A percentile compares a stretch with the other conserved stretches of the same genome.
phyloP scores from a whole-genome alignment of 2,797 vertebrate species.

The Chelmon rostratus region DNA sequence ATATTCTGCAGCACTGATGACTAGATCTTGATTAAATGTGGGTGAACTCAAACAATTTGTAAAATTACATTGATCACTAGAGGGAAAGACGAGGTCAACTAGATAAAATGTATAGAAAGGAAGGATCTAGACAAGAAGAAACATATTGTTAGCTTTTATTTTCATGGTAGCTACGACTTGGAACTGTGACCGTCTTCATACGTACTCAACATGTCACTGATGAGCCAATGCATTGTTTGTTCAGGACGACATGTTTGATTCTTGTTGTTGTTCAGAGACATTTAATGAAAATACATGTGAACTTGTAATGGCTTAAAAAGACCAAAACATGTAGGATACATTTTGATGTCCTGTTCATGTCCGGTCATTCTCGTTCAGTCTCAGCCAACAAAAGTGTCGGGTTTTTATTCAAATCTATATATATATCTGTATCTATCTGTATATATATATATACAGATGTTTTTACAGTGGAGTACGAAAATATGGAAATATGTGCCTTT shows the following conservation, averaged over 20 bases:
- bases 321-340: conserved; percentile 7
- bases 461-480: no score
- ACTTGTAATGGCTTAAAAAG: background rate
- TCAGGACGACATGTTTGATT: background rate
- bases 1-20: conserved; percentile 36
- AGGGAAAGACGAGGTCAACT: conserved; percentile 25
- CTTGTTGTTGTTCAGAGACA: background rate
- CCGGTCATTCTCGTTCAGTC: no score
- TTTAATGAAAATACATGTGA: conserved; percentile 8
- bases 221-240: background rate
- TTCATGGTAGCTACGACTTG: background rate
- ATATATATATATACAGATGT: no score
- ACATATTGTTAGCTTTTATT: conserved; percentile 7
- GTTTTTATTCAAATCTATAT: no score
- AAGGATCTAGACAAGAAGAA: background rate
- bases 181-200: conserved; percentile 28
- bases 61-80: conserved; percentile 14
- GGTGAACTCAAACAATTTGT: conserved; percentile 32
- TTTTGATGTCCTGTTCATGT: no score
- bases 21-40: conserved; percentile 25
- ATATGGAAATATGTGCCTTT: no score
- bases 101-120: background rate
- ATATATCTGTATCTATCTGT: no score
- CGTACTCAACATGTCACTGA: conserved; percentile 8
- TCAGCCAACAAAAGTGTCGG: no score